Conservation (phyloP, 2,797 vertebrate genomes). For the Acanthurus tractus region DNA sequence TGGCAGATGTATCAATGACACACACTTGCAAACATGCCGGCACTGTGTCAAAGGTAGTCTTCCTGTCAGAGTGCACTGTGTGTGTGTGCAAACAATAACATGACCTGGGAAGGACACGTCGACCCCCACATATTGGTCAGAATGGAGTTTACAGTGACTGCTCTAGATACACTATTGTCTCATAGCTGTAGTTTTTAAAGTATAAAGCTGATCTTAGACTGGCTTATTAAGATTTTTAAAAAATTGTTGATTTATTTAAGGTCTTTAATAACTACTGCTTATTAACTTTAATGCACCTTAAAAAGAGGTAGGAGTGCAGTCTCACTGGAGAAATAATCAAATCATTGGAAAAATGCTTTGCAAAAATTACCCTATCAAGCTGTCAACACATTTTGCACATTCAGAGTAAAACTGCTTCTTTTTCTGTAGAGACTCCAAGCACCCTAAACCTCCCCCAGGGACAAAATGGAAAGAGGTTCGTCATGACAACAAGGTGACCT, state of each 20-base stretch:
- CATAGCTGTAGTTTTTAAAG: constrained; percentile 10
- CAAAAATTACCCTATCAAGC: no score
- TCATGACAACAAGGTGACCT: constrained; percentile 97
- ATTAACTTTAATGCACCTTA: neutral
- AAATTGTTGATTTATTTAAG: neutral
- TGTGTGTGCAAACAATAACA: constrained; percentile 63
- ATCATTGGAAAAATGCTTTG: neutral
- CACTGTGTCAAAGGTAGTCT: constrained; percentile 67
- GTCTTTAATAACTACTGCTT: neutral
- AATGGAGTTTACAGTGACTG: constrained; percentile 3
- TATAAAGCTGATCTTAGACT: neutral
- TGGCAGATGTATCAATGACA: constrained; percentile 19
- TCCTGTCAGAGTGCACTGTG: constrained; percentile 60
- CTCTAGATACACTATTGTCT: constrained; percentile 28
- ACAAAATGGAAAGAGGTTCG: constrained; percentile 96
- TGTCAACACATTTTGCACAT: constrained; percentile 5
- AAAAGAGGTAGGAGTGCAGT: neutral
- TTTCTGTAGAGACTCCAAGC: constrained; percentile 90
- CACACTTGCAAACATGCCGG: constrained; percentile 17
- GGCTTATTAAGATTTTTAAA: neutral
- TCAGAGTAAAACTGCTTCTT: constrained; percentile 5
- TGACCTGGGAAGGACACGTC: constrained; percentile 40
- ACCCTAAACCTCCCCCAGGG: constrained; percentile 91
- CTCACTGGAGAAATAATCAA: neutral
- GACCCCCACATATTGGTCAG: constrained; percentile 35